A percentile compares a stretch with the other conserved stretches of the same genome.
Evolutionary conservation across 2,113 vertebrate species (phyloP).

Genomic region (Trogon melanurus): DNA sequence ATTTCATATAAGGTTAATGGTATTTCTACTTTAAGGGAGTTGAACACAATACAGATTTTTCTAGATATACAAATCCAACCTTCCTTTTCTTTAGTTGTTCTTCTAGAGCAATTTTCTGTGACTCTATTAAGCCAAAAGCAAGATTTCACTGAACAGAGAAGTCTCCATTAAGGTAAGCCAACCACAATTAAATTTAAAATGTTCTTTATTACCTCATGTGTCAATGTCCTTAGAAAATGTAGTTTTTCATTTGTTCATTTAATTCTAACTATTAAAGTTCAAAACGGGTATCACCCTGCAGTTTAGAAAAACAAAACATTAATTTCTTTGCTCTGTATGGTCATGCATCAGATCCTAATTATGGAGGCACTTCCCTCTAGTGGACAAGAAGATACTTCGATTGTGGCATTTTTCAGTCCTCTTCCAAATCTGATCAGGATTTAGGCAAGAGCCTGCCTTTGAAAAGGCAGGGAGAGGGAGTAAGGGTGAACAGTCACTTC

Average conservation of each 20-base stretch:
- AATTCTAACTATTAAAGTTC: not conserved
- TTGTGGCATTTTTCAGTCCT: not conserved
- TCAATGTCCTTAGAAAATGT: not conserved
- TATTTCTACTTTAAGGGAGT: conserved; percentile 51
- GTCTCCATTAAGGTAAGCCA: conserved; percentile 41
- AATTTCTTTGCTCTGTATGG: accelerated
- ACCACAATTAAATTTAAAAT: conserved; percentile 42
- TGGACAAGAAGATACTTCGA: not conserved
- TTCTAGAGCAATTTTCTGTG: conserved; percentile 59
- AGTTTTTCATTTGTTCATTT: not conserved
- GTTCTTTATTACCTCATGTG: conserved; percentile 1
- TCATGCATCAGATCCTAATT: not conserved
- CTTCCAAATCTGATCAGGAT: not conserved
- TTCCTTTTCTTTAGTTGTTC: conserved; percentile 62
- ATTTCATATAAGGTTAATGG: conserved; percentile 57
- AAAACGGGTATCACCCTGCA: accelerated
- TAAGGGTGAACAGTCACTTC: not conserved
- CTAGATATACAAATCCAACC: conserved; percentile 52
- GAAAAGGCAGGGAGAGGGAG: not conserved
- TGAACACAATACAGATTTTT: conserved; percentile 29
- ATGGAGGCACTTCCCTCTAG: conserved; percentile 46
- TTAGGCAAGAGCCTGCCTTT: not conserved
- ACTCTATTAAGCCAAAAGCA: conserved; percentile 30
- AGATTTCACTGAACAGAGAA: conserved; percentile 65
- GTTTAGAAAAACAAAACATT: not conserved